Evolutionary conservation across 2,797 vertebrate species (phyloP), one percentile per base, ranked within the genome.

Genomic region (Diplodus puntazzo): DNA sequence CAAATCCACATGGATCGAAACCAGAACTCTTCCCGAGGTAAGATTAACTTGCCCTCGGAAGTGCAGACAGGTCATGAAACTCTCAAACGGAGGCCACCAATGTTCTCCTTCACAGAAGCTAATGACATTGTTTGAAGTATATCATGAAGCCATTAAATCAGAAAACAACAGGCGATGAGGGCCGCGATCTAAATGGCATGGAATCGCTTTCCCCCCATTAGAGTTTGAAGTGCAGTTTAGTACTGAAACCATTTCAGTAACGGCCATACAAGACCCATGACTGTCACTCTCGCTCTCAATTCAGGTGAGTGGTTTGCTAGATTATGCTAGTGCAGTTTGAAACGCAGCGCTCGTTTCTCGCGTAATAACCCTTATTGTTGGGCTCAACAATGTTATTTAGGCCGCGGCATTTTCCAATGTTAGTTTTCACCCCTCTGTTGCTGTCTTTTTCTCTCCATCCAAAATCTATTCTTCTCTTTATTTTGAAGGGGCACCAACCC

Each of bases 401-500:
- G 17, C 49, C 7, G 27, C 3, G n/a, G 20, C 46, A 9, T 67
- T 69, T 75, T 65, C 46, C 67, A 5, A 63, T 70, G n/a, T 60
- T 63, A 46, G 5, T 59, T 45, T 69, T 21, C 11, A 57, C 16
- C 39, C n/a, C 65, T 69, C 5, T 54, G 1, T 61, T 20, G 63
- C 23, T 58, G 68, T 8, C 23, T 25, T 61, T 69, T n/a, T 45
- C 11, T 59, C 18, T 2, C 25, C 21, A 11, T 21, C 48, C n/a
- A 12, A 46, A 55, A 23, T 68, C 50, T 17, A 27, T 72, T 45
- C 3, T 59, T 14, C 6, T 74, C n/a, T 77, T 17, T 73, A 14
- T 60, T 71, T 69, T 79, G 2, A 92, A 99, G 98, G 92, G 98
- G 97, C 14, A 97, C 97, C 43, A 98, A 99, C 85, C 98, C 97